phyloP scores from a whole-genome alignment of 2,113 vertebrate genomes.

The Gallinago paraguaiae region DNA sequence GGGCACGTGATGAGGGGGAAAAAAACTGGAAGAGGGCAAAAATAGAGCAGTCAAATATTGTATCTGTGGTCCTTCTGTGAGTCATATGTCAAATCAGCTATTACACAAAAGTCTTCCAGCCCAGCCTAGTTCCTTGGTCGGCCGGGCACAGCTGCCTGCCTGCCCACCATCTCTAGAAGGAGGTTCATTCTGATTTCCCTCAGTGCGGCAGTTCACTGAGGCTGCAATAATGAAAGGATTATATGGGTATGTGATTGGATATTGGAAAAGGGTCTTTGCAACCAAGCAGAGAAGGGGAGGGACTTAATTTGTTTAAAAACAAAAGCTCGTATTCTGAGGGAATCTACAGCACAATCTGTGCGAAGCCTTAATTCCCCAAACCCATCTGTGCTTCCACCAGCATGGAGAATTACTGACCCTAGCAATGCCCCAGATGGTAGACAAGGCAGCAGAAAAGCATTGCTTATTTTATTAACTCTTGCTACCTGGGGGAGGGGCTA shows the following conservation, averaged over 20 bases:
- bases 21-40: background rate
- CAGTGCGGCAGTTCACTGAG: background rate
- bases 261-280: background rate
- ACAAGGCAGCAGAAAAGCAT: background rate
- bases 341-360: slow-evolving; percentile 30
- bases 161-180: background rate
- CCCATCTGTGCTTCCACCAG: slow-evolving; percentile 40
- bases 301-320: slow-evolving; percentile 41
- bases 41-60: background rate
- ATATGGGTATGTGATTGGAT: background rate
- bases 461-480: slow-evolving; percentile 5
- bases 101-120: background rate
- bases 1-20: background rate
- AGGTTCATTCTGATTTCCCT: background rate
- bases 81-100: background rate
- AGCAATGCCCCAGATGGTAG: slow-evolving; percentile 41
- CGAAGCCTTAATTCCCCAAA: slow-evolving; percentile 50
- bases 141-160: background rate
- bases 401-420: background rate
- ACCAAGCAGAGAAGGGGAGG: background rate
- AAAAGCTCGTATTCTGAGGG: slow-evolving; percentile 10
- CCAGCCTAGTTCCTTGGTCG: accelerated
- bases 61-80: background rate
- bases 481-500: background rate
- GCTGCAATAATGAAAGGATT: slow-evolving; percentile 13